Evolutionary conservation across 2,888 invertebrate species (phyloP).

Genomic region (Unio pictorum): DNA sequence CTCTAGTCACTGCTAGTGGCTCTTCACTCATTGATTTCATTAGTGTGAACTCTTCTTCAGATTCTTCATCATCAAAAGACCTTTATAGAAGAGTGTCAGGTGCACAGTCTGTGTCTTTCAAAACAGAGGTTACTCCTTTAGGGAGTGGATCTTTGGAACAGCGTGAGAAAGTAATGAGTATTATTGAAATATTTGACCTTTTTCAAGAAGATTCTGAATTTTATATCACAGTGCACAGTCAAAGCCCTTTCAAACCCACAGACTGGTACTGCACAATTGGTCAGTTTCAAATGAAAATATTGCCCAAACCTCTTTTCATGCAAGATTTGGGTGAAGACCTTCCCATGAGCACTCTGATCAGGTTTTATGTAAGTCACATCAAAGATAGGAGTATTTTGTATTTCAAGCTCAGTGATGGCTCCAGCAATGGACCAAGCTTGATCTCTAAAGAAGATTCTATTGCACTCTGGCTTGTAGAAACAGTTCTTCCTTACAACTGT

Average conservation of each 20-base stretch:
- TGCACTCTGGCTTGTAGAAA: constrained; percentile 48
- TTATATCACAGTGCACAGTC: constrained; percentile 28
- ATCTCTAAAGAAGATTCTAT: constrained; percentile 11
- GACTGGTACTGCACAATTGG: constrained; percentile 44
- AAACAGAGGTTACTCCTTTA: too few species aligned
- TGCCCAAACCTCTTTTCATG: not conserved
- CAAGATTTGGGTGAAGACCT: constrained; percentile 20
- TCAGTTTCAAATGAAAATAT: constrained; percentile 17
- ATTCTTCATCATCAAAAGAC: too few species aligned
- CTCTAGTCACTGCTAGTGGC: too few species aligned
- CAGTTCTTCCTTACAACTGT: constrained; percentile 31
- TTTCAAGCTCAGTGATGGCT: not conserved
- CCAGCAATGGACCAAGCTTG: not conserved
- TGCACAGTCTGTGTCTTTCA: too few species aligned
- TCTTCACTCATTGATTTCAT: too few species aligned
- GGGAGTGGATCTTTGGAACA: too few species aligned
- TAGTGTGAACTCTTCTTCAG: too few species aligned
- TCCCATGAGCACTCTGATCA: not conserved
- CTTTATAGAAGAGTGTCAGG: too few species aligned
- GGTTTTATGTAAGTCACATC: not conserved
- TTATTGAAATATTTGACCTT: constrained; percentile 30
- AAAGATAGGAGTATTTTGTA: not conserved
- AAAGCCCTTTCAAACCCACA: constrained; percentile 16
- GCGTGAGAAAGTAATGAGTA: too few species aligned
- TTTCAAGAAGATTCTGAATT: constrained; percentile 46